Base-by-base conservation (phyloP, 2,888 invertebrate genomes). In the Noctua janthina region DNA sequence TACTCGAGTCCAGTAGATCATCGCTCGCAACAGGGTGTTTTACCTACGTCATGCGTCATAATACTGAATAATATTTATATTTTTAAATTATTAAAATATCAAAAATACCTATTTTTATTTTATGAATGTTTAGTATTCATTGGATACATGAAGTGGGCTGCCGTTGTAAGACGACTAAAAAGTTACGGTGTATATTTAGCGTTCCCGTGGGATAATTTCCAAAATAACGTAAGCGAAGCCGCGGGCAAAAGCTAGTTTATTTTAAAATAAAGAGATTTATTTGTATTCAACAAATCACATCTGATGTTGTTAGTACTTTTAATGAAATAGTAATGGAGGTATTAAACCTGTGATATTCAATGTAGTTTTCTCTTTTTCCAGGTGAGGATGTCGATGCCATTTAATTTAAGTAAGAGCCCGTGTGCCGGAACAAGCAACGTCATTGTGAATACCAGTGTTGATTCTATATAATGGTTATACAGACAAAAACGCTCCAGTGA, bases 301-400 rank as follows among this genome's bases (percentile, higher is more conserved):
- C 8, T 23, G 0, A 54, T 2, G 23, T 56, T 23, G 54, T 8
- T 20, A 20, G 20, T 20, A 56, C 56, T 1, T 10, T 10, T 10
- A 56, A 54, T 54, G 0, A 23, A 56, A 56, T 64, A 64, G 17
- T 64, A 6, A 35, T 35, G 35, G 56, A 23, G 23, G 23, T 23
- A 64, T 64, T 35, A 20, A 20, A 17, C 17, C 8, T 35, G 7
- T 78, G 35, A 56, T 43, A 67, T 35, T 66, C n/a, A 23, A 66
- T 35, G 1, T 29, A 49, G 0, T 15, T 64, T 75, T 83, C 71
- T 85, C 46, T 83, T 20, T 15, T 96, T 76, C 11, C 96, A 96
- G 96, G 95, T 96, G 96, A 95, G 94, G 95, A 96, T 94, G 93
- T 94, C 93, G 96, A 96, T 97, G 96, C 96, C 96, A 97, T 96